phyloP scores from a whole-genome alignment of 1,140 invertebrate species.

The Xylocopa sonorina region DNA sequence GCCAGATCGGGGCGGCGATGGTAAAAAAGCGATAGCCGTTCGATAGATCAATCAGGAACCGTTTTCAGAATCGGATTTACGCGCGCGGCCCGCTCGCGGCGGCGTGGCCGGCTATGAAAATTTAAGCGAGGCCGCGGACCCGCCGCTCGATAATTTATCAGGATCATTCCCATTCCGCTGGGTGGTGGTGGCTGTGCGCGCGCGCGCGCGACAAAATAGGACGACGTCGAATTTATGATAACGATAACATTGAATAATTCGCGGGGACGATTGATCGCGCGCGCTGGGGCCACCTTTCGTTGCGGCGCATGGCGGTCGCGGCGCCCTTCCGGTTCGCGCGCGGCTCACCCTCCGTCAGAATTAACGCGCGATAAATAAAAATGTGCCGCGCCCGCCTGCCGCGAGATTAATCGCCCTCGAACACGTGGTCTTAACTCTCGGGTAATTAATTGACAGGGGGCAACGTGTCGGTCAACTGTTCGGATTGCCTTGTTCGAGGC shows the following conservation, averaged over 20 bases:
- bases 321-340: constrained; percentile 4
- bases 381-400: not conserved
- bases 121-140: constrained; percentile 54
- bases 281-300: constrained; percentile 27
- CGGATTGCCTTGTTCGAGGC: too few species aligned
- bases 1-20: constrained; percentile 28
- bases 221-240: constrained; percentile 65
- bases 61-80: constrained; percentile 52
- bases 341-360: not conserved
- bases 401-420: not conserved
- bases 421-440: too few species aligned
- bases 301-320: too few species aligned
- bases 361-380: constrained; percentile 37
- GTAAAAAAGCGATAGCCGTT: constrained; percentile 35
- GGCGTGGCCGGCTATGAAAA: constrained; percentile 54
- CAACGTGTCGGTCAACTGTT: too few species aligned
- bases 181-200: too few species aligned
- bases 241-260: constrained; percentile 71
- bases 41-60: constrained; percentile 51
- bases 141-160: constrained; percentile 64
- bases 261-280: constrained; percentile 61
- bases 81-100: not conserved
- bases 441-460: too few species aligned
- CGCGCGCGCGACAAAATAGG: constrained; percentile 55
- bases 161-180: constrained; percentile 58